Conservation (phyloP, 2,113 vertebrate species). For the Archocentrus centrarchus region DNA sequence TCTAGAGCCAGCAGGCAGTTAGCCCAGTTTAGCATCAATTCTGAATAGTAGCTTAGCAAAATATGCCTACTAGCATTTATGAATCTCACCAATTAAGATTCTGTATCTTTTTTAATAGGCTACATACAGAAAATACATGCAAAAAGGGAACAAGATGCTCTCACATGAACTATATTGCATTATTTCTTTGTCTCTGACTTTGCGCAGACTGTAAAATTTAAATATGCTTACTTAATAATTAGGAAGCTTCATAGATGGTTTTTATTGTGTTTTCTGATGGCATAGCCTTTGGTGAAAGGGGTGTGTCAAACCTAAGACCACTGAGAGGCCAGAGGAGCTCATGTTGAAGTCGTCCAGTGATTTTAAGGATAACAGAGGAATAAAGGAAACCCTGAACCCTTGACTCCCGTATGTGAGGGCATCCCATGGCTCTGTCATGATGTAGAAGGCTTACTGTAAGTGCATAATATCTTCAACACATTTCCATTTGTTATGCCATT, state of each 20-base stretch:
- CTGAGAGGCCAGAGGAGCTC: not conserved
- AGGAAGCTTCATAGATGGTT: not conserved
- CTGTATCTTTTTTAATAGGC: not conserved
- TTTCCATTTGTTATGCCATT: too few species aligned
- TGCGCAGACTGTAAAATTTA: not conserved
- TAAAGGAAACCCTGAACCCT: not conserved
- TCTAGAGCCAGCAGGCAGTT: conserved; percentile 20
- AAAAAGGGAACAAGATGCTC: not conserved
- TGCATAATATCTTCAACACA: too few species aligned
- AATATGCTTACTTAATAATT: accelerated
- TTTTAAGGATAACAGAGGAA: accelerated
- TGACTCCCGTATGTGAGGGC: not conserved
- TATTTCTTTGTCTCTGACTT: not conserved
- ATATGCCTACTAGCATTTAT: not conserved
- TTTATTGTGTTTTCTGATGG: not conserved
- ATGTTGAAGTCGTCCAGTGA: not conserved
- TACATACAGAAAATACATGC: not conserved
- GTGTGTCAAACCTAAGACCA: not conserved
- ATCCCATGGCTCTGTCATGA: not conserved
- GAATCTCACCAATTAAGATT: not conserved
- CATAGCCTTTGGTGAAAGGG: not conserved
- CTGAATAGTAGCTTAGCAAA: not conserved
- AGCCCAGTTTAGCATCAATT: not conserved
- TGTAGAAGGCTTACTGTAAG: not conserved
- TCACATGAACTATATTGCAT: not conserved